Evolutionary conservation across 2,888 invertebrate genomes (phyloP).

Genomic region (Conomelus anceps): DNA sequence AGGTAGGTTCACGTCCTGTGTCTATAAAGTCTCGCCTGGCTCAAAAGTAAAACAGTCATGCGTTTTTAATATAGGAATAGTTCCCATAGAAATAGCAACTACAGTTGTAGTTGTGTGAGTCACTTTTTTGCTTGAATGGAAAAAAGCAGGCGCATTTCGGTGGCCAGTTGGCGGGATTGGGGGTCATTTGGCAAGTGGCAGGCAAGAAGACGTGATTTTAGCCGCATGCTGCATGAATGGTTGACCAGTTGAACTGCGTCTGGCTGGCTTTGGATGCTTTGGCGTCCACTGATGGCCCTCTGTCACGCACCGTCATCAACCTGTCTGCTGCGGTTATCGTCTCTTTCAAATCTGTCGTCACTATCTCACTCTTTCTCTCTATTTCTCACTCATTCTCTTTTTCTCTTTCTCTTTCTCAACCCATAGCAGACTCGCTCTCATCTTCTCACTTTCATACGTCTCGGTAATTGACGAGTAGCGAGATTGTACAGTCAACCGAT

Average conservation of each 20-base stretch:
- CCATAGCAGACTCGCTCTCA: not conserved
- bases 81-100: too few species aligned
- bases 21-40: not conserved
- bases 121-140: not conserved
- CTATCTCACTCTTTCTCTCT: not conserved
- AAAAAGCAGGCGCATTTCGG: not conserved
- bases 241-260: too few species aligned
- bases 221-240: not conserved
- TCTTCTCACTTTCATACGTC: not conserved
- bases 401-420: too few species aligned
- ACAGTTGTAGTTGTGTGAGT: not conserved
- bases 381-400: not conserved
- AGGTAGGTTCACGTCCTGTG: not conserved
- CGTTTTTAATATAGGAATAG: not conserved
- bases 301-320: not conserved
- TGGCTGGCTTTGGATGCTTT: too few species aligned
- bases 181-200: not conserved
- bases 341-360: not conserved
- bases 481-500: not conserved
- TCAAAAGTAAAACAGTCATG: not conserved
- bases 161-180: not conserved
- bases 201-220: not conserved
- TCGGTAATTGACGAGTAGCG: too few species aligned
- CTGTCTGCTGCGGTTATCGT: not conserved
- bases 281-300: not conserved